These are phyloP conservation scores for Aramus guarauna DNA, from an alignment of 2,113 vertebrate species.

Conservation along the genomic window DNA sequence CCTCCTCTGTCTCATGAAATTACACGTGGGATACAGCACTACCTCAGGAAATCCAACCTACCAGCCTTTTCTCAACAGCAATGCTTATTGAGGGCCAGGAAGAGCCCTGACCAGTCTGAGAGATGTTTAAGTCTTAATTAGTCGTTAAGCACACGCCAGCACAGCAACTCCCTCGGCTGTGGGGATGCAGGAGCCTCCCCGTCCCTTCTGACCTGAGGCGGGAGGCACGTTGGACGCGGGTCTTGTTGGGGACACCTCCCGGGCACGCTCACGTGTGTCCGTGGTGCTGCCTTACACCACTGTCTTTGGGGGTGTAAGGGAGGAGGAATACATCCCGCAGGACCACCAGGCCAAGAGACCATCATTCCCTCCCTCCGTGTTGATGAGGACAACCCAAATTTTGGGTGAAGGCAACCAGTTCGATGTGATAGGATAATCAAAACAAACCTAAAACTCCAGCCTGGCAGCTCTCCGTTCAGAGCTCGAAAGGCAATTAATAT, in stretches of 20 bases:
- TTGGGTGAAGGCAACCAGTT: not conserved
- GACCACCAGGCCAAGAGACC: not conserved
- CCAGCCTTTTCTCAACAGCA: not conserved
- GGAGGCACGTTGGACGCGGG: fast-evolving
- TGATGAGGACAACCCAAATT: not conserved
- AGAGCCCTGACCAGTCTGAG: not conserved
- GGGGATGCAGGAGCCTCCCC: not conserved
- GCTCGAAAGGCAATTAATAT: not conserved
- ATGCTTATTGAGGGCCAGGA: not conserved
- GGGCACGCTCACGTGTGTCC: fast-evolving
- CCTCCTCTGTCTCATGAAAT: not conserved
- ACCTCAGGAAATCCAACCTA: not conserved
- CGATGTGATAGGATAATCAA: not conserved
- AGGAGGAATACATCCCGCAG: fast-evolving
- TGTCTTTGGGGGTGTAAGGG: not conserved
- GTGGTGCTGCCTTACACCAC: not conserved
- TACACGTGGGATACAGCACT: not conserved
- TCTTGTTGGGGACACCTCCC: not conserved
- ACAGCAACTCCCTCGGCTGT: not conserved
- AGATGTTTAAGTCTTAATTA: not conserved
- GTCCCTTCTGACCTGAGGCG: not conserved
- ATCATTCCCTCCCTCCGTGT: fast-evolving
- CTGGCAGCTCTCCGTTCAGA: not conserved
- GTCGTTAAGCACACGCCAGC: not conserved
- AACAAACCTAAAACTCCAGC: not conserved